Evolutionary conservation across 2,888 invertebrate species (phyloP), one percentile per base, ranked within the genome.

Genomic region (Nemotelus nigrinus): DNA sequence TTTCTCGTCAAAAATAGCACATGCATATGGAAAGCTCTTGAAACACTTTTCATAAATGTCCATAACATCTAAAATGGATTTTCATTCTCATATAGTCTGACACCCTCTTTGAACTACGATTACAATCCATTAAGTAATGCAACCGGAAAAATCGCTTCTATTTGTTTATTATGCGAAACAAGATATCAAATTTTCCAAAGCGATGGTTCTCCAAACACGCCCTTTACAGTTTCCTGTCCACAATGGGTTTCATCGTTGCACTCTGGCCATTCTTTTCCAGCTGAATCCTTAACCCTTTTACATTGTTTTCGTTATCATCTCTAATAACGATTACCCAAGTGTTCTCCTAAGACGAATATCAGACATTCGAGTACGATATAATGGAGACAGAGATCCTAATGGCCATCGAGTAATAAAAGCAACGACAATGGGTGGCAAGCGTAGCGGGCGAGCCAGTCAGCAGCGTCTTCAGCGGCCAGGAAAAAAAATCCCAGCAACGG

Each of bases 301-400:
- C 63, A 41, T 58, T 74, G 60, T 63, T 10, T 60, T 74, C 63
- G 74, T 63, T 48, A 74, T 74, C 63, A 43, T 74, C 74, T 57
- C 60, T 60, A 74, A 74, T 74, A 60, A 74, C 74, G 74, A 60
- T 74, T 74, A 74, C 60, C 48, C 58, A 60, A 58, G 74, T 70
- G 78, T 78, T 76, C 78, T 78, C 25, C 25, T 78, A 78, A 78
- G 78, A 70, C 74, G 76, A 60, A 75, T 79, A 79, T 77, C 79
- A 79, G 79, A 77, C 79, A 77, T 75, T 68, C 63, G 71, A 74
- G 74, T 70, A 53, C 67, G 75, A 79, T 77, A 79, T 77, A 79
- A 79, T 79, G 79, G 79, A 79, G 79, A 79, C 79, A 58, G 39
- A 67, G 58, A 71, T 70, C 74, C 65, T 79, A 79, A 79, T 79